Conservation (phyloP, 2,888 invertebrate species). For the Papilio protenor region DNA sequence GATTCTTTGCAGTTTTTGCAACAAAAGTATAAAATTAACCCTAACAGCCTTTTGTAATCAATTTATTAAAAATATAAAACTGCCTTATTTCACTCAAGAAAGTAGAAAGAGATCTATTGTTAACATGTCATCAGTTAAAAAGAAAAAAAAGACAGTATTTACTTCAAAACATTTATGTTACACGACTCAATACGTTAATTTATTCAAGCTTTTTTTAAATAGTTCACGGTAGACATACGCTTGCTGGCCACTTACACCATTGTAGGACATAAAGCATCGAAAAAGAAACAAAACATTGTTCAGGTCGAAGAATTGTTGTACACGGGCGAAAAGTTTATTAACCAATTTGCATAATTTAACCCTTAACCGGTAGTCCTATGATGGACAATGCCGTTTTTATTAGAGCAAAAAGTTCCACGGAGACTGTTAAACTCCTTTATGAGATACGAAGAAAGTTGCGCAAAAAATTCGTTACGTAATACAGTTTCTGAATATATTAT, state of each 20-base stretch:
- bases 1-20: neutral
- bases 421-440: slow-evolving; percentile 65
- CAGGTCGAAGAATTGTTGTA: slow-evolving; percentile 44
- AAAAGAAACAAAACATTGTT: slow-evolving; percentile 41
- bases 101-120: neutral
- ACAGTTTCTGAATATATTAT: slow-evolving; percentile 41
- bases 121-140: neutral
- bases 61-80: neutral
- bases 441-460: slow-evolving; percentile 60
- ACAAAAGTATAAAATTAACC: neutral
- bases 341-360: slow-evolving; percentile 81
- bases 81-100: neutral
- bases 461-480: slow-evolving; percentile 48
- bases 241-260: slow-evolving; percentile 35
- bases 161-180: neutral
- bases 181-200: neutral
- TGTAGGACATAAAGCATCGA: slow-evolving; percentile 26
- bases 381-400: slow-evolving; percentile 67
- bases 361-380: slow-evolving; percentile 66
- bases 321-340: slow-evolving; percentile 59
- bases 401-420: slow-evolving; percentile 72
- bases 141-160: neutral
- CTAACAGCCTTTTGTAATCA: neutral
- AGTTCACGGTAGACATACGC: slow-evolving; percentile 5
- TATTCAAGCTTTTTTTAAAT: slow-evolving; percentile 11